Evolutionary conservation across 2,888 invertebrate species (phyloP).

Genomic region (Leptogaster cylindrica): DNA sequence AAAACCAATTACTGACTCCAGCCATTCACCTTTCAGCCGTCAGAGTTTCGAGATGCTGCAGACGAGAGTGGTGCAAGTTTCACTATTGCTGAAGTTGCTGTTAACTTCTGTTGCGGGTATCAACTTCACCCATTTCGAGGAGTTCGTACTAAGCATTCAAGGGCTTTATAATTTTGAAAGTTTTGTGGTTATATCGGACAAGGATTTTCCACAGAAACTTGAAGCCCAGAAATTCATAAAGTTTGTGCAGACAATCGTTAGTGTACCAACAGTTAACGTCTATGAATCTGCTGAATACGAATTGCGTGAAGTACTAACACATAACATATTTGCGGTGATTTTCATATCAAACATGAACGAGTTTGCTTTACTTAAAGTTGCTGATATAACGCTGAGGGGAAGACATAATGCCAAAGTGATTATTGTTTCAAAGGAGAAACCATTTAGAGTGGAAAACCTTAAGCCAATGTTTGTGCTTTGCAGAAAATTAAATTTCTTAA

Average conservation of each 20-base stretch:
- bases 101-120: not conserved
- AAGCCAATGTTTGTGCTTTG: not conserved
- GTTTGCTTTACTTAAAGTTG: not conserved
- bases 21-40: too few species aligned
- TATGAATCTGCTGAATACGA: not conserved
- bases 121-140: constrained; percentile 3
- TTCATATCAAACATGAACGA: constrained; percentile 8
- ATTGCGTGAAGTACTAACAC: not conserved
- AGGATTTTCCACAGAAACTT: constrained; percentile 1
- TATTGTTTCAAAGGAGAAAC: not conserved
- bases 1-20: too few species aligned
- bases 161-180: not conserved
- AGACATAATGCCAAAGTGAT: constrained; percentile 12
- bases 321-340: not conserved
- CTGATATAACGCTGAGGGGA: not conserved
- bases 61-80: not conserved
- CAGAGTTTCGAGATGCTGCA: too few species aligned
- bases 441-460: not conserved
- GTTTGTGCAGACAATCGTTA: not conserved
- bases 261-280: not conserved
- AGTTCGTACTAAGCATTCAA: not conserved
- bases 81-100: not conserved
- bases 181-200: constrained; percentile 7
- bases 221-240: not conserved
- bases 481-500: constrained; percentile 6